Conservation (phyloP, 2,113 vertebrate genomes). For the Petrocephalus zakoni region DNA sequence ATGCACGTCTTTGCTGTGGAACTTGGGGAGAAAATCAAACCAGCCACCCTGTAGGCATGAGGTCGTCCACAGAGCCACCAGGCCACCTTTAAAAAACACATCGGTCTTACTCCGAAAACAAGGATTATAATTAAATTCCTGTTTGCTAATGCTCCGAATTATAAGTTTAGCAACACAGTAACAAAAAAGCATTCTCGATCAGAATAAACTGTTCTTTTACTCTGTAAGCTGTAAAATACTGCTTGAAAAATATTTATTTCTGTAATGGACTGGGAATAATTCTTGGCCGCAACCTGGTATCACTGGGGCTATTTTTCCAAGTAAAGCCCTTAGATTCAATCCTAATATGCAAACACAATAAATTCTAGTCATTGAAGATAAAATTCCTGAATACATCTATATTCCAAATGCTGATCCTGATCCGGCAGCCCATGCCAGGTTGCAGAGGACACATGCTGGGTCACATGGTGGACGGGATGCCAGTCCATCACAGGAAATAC, state of each 20-base stretch:
- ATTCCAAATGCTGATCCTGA: background rate
- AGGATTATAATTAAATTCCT: background rate
- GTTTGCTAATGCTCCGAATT: background rate
- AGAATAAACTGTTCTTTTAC: background rate
- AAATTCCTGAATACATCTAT: background rate
- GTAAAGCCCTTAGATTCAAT: background rate
- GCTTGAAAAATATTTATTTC: constrained; percentile 5
- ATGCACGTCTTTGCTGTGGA: background rate
- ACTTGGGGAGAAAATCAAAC: background rate
- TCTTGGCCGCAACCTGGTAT: background rate
- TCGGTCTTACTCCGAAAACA: background rate
- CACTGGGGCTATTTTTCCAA: background rate
- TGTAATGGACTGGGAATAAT: background rate
- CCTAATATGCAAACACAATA: background rate
- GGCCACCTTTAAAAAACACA: background rate
- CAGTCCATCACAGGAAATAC: background rate
- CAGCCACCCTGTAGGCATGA: background rate
- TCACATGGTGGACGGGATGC: background rate
- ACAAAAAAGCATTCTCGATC: background rate
- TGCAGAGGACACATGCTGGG: background rate
- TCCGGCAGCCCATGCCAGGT: background rate
- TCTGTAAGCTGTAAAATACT: background rate
- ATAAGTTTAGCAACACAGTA: background rate
- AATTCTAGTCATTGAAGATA: background rate
- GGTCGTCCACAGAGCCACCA: background rate